Percentiles rank a stretch among this genome's conserved stretches.
phyloP scores from a whole-genome alignment of 2,113 vertebrate genomes.

The Helogale parvula region DNA sequence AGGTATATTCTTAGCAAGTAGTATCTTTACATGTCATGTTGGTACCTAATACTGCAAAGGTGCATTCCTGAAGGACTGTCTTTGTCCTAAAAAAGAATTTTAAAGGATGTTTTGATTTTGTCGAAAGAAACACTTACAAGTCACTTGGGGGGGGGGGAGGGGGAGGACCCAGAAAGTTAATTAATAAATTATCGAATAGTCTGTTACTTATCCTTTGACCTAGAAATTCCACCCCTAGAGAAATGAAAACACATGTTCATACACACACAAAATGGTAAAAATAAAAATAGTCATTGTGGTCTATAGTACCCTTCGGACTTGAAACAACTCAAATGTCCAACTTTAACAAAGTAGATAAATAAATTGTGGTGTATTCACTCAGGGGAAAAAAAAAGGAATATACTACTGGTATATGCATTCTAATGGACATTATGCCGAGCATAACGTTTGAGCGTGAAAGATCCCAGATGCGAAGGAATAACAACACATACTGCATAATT shows the following conservation, averaged over 20 bases:
- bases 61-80: neutral
- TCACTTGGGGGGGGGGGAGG: neutral
- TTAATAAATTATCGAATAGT: neutral
- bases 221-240: neutral
- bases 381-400: neutral
- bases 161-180: neutral
- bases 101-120: neutral
- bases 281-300: neutral
- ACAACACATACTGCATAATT: neutral
- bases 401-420: neutral
- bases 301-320: neutral
- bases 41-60: neutral
- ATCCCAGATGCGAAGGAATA: neutral
- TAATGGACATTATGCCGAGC: neutral
- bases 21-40: neutral
- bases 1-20: neutral
- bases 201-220: neutral
- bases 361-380: neutral
- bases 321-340: neutral
- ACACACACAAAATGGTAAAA: neutral
- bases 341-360: neutral
- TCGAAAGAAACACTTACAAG: conserved; percentile 22
- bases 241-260: neutral
- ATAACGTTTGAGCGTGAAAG: neutral
- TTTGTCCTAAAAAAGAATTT: conserved; percentile 14